These are phyloP conservation scores for Okapia johnstoni DNA, from an alignment of 2,113 vertebrate genomes.

Conservation along the genomic window DNA sequence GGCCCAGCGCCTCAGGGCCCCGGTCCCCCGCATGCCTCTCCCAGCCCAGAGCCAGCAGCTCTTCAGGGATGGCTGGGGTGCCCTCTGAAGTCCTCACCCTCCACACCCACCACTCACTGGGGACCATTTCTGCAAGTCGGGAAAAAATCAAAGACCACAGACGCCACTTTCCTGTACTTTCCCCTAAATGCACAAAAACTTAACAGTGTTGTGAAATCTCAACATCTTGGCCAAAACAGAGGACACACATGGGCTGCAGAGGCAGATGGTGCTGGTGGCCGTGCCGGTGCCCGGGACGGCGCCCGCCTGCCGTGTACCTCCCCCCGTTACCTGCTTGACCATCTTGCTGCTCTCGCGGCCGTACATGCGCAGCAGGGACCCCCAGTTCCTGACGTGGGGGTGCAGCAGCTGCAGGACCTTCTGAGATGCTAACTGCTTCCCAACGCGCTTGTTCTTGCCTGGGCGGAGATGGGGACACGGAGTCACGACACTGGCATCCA, in stretches of 20 bases:
- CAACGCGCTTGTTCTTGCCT: slow-evolving; percentile 99
- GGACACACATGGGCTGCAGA: neutral
- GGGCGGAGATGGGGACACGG: neutral
- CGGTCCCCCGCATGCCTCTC: neutral
- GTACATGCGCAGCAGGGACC: slow-evolving; percentile 97
- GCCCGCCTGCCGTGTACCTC: accelerated
- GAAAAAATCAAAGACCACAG: neutral
- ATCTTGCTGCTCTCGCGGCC: slow-evolving; percentile 97
- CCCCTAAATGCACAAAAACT: neutral
- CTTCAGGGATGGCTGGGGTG: neutral
- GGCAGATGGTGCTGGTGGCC: neutral
- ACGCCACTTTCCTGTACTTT: neutral
- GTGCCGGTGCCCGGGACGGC: neutral
- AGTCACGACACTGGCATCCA: neutral
- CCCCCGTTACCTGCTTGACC: slow-evolving; percentile 93
- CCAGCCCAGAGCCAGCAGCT: neutral
- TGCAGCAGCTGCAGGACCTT: slow-evolving; percentile 99
- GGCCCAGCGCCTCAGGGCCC: neutral
- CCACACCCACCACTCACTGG: neutral
- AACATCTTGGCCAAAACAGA: neutral
- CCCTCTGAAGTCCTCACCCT: neutral
- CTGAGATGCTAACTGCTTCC: slow-evolving; percentile 97
- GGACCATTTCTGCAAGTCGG: neutral
- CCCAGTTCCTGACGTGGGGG: slow-evolving; percentile 99
- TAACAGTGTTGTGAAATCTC: neutral